These are phyloP conservation scores for Chloropsis hardwickii DNA, from an alignment of 2,113 vertebrate genomes.

Conservation along the genomic window DNA sequence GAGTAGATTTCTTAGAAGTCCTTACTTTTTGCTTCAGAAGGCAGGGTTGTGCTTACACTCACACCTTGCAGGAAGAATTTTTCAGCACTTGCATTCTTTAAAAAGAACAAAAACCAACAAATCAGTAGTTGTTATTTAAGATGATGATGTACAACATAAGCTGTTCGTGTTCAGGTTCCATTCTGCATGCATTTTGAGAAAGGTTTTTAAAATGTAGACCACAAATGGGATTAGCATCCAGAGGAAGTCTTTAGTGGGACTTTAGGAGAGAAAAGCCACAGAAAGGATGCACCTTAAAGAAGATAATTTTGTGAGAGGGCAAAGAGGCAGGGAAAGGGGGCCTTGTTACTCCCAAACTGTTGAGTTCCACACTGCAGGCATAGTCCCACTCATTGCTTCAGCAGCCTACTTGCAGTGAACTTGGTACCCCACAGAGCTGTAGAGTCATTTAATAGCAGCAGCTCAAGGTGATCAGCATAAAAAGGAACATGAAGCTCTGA, in stretches of 20 bases:
- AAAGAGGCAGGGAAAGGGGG: background rate
- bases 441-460: background rate
- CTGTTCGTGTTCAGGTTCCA: background rate
- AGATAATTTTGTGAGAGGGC: background rate
- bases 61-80: slow-evolving; percentile 72
- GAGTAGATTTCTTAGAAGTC: background rate
- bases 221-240: background rate
- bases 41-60: slow-evolving; percentile 48
- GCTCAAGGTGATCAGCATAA: background rate
- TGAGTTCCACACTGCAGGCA: background rate
- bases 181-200: background rate
- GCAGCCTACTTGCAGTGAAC: background rate
- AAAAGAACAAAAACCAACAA: background rate
- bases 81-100: slow-evolving; percentile 67
- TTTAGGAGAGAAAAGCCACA: background rate
- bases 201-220: background rate
- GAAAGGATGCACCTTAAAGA: background rate
- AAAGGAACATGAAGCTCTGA: background rate
- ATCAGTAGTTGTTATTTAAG: background rate
- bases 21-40: slow-evolving; percentile 72
- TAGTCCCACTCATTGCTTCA: background rate
- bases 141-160: background rate
- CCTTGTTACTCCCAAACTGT: too few relatives aligned
- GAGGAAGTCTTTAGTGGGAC: background rate
- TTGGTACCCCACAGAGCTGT: background rate